phyloP scores from a whole-genome alignment of 2,888 invertebrate species.

The Drosophila dives region DNA sequence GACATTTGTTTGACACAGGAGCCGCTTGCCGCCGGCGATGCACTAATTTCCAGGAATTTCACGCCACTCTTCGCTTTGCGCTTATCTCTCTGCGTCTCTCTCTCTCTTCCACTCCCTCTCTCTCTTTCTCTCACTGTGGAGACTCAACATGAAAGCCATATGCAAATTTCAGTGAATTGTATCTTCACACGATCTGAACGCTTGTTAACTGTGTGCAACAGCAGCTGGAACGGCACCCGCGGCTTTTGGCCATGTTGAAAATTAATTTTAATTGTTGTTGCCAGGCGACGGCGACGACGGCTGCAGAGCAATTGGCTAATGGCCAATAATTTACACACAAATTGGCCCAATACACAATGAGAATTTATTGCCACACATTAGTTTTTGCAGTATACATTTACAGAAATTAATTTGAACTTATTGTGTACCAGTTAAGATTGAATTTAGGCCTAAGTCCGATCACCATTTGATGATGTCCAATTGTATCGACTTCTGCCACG shows the following conservation, averaged over 20 bases:
- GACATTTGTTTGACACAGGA: constrained; percentile 78
- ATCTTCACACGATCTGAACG: constrained; percentile 76
- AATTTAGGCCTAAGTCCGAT: background rate
- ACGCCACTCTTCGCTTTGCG: constrained; percentile 60
- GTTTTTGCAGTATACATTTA: background rate
- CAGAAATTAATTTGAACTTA: constrained; percentile 8
- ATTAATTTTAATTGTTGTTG: constrained; percentile 77
- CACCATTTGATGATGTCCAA: background rate
- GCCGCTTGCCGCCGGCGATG: constrained; percentile 56
- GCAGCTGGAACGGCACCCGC: constrained; percentile 46
- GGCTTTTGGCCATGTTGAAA: constrained; percentile 65
- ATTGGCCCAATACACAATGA: constrained; percentile 22
- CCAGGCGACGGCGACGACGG: background rate
- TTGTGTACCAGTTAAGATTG: background rate
- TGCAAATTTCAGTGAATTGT: constrained; percentile 66
- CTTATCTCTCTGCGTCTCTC: constrained; percentile 30
- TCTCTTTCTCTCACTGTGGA: background rate
- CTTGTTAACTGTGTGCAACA: constrained; percentile 66
- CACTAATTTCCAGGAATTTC: constrained; percentile 76
- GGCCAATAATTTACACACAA: constrained; percentile 49
- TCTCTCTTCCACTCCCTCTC: constrained; percentile 19
- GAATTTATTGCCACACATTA: constrained; percentile 41
- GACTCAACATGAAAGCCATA: constrained; percentile 40
- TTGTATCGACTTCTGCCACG: background rate
- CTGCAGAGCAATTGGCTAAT: constrained; percentile 42